phyloP scores from a whole-genome alignment of 2,888 invertebrate genomes.

The Rotaria sp. region DNA sequence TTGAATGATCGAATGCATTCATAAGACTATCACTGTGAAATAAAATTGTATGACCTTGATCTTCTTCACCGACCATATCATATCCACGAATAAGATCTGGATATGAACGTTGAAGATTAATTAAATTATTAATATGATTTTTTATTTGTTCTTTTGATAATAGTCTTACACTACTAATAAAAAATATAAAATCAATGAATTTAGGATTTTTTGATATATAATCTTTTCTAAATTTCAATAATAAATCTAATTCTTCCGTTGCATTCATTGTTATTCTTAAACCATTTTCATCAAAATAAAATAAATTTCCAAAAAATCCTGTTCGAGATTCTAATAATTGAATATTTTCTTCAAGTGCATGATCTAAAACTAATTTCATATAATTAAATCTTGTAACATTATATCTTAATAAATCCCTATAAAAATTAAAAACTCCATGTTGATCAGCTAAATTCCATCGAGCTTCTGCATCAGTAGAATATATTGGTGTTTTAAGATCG shows the following conservation, averaged over 20 bases:
- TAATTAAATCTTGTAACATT: constrained; percentile 35
- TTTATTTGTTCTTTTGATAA: constrained; percentile 6
- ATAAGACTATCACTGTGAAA: constrained; percentile 38
- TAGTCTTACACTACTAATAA: constrained; percentile 9
- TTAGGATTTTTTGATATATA: constrained; percentile 31
- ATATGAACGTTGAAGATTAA: constrained; percentile 26
- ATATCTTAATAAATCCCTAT: constrained; percentile 6
- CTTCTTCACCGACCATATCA: constrained; percentile 40
- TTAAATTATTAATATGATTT: background rate
- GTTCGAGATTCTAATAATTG: constrained; percentile 37
- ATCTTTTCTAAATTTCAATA: constrained; percentile 31
- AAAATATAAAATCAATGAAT: constrained; percentile 35
- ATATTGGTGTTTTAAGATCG: constrained; percentile 20
- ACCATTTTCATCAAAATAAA: constrained; percentile 29
- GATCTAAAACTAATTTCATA: constrained; percentile 32
- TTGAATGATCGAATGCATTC: constrained; percentile 29
- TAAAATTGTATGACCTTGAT: constrained; percentile 39
- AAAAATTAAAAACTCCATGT: constrained; percentile 29
- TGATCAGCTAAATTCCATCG: constrained; percentile 33
- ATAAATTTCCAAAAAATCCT: constrained; percentile 31
- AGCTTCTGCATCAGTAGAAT: constrained; percentile 36
- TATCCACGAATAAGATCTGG: constrained; percentile 38
- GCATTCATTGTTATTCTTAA: background rate
- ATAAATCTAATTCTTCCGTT: constrained; percentile 23
- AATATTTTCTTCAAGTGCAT: constrained; percentile 35